Evolutionary conservation across 2,797 vertebrate genomes (phyloP).

Genomic region (Micromesistius poutassou): DNA sequence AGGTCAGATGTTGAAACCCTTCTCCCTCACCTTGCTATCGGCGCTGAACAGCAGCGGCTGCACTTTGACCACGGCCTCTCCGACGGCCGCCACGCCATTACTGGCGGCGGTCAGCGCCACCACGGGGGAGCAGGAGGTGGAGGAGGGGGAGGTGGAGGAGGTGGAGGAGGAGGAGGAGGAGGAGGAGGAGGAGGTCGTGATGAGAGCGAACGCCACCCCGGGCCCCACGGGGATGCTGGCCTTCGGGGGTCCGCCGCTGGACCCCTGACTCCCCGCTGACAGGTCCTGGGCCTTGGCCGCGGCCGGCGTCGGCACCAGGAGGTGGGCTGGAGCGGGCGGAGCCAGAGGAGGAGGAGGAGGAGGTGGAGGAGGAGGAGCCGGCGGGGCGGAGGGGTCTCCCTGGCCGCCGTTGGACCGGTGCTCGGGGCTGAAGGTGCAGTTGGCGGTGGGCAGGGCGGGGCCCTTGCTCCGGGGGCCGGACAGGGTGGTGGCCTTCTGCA

Average conservation of each 20-base stretch:
- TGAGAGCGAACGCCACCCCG: conserved; percentile 93
- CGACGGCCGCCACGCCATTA: conserved; percentile 73
- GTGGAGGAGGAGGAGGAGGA: background rate
- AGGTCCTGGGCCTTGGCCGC: conserved; percentile 5
- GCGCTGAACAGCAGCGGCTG: conserved; percentile 82
- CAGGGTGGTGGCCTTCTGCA: conserved; percentile 79
- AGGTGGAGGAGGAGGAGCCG: background rate
- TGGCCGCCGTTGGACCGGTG: conserved; percentile 67
- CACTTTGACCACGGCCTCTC: conserved; percentile 85
- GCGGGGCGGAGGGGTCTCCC: conserved; percentile 60
- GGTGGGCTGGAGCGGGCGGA: background rate
- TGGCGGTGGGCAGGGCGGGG: conserved; percentile 88
- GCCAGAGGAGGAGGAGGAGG: background rate
- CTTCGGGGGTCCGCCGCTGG: conserved; percentile 31
- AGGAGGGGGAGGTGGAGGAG: no score
- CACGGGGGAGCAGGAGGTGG: background rate
- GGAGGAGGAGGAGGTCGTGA: conserved; percentile 81
- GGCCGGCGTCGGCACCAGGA: conserved; percentile 17
- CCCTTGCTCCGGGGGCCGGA: conserved; percentile 76
- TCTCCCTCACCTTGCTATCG: conserved; percentile 78
- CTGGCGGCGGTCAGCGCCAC: conserved; percentile 31
- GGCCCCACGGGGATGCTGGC: conserved; percentile 54
- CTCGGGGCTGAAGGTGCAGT: conserved; percentile 88
- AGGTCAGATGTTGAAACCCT: background rate
- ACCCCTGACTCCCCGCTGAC: background rate